phyloP scores from a whole-genome alignment of 2,888 invertebrate species.

The Octodonta nipae region DNA sequence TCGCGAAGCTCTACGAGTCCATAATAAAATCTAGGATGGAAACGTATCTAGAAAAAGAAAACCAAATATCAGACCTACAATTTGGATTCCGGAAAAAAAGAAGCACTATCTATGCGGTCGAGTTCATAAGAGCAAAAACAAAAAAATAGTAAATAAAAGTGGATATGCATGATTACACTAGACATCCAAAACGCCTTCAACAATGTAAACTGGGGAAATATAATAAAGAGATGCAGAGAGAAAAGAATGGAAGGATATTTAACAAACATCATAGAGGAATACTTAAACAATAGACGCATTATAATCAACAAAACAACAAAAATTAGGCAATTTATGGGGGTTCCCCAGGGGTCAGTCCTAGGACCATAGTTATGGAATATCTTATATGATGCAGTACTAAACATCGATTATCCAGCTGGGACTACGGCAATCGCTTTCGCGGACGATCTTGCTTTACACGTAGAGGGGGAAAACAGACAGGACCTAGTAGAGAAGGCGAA shows the following conservation, averaged over 20 bases:
- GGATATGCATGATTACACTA: background rate
- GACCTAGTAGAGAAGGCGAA: background rate
- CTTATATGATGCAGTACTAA: constrained; percentile 8
- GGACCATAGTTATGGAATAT: constrained; percentile 13
- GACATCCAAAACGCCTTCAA: background rate
- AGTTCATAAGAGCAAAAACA: no score
- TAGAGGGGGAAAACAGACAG: constrained; percentile 1
- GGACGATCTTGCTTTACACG: constrained; percentile 9
- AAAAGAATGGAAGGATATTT: background rate
- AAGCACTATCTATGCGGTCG: no score
- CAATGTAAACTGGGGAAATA: background rate
- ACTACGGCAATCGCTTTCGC: constrained; percentile 7
- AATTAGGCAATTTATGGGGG: constrained; percentile 4
- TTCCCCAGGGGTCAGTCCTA: constrained; percentile 10
- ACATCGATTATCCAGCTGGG: background rate
- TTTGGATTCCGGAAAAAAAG: no score
- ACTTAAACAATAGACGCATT: background rate
- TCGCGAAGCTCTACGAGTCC: no score
- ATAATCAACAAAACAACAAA: background rate
- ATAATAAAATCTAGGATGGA: no score
- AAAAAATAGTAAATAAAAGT: no score
- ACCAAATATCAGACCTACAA: no score
- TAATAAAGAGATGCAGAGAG: background rate
- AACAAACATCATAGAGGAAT: background rate
- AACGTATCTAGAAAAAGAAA: no score